Conservation (phyloP, 2,113 vertebrate species). For the Chionis minor region DNA sequence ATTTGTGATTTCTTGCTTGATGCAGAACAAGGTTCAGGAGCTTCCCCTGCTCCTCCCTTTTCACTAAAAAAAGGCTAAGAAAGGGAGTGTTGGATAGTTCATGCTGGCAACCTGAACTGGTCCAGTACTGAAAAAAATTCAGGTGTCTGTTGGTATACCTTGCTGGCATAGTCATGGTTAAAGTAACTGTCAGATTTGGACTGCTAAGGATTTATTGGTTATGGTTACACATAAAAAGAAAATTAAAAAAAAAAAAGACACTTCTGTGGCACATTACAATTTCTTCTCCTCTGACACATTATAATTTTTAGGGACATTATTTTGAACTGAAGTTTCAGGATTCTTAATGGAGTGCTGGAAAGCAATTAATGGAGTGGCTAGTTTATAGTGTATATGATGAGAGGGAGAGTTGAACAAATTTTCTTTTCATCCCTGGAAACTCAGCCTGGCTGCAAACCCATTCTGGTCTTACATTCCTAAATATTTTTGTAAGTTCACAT, state of each 20-base stretch:
- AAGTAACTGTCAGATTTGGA: background rate
- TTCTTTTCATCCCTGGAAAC: background rate
- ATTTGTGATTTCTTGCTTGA: background rate
- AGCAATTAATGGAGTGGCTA: background rate
- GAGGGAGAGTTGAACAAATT: background rate
- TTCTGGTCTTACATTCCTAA: slow-evolving; percentile 4
- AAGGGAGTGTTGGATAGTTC: fast-evolving
- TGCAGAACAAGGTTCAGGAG: background rate
- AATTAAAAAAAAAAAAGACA: background rate
- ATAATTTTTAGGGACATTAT: background rate
- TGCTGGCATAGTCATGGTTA: background rate
- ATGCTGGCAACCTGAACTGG: background rate
- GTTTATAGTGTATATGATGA: background rate
- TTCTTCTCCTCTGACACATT: background rate
- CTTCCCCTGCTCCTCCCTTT: background rate
- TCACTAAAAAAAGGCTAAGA: fast-evolving
- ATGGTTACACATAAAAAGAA: fast-evolving
- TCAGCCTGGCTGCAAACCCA: background rate
- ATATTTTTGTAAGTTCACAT: slow-evolving; percentile 21
- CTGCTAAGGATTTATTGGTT: background rate
- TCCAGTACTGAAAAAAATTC: background rate
- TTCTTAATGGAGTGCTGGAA: background rate
- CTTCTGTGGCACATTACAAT: background rate
- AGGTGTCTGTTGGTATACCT: background rate
- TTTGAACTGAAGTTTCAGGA: background rate